Evolutionary conservation across 1,140 invertebrate genomes (phyloP).

Genomic region (Bombus balteatus): DNA sequence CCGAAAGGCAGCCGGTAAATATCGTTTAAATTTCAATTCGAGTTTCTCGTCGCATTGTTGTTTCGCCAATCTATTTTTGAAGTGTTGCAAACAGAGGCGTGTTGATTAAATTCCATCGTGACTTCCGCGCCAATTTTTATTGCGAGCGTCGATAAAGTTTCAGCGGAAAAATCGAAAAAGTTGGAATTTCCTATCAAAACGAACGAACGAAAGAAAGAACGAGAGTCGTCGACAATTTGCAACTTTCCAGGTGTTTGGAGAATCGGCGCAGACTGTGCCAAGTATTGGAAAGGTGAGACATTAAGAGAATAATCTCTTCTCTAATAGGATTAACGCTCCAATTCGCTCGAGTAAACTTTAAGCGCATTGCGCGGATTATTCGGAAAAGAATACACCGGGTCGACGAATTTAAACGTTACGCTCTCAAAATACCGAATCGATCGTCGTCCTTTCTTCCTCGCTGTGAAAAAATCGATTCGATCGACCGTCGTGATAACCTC

Average conservation of each 20-base stretch:
- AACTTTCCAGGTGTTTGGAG: background rate
- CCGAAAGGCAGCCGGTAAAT: background rate
- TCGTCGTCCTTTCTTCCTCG: fast-evolving
- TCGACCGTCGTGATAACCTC: conserved; percentile 10
- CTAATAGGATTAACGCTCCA: conserved; percentile 39
- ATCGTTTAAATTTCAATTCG: conserved; percentile 25
- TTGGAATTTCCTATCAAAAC: background rate
- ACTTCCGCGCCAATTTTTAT: background rate
- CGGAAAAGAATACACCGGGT: conserved; percentile 3
- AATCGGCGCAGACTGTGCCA: background rate
- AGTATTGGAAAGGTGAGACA: conserved; percentile 35
- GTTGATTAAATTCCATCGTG: conserved; percentile 14
- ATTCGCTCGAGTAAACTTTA: conserved; percentile 29
- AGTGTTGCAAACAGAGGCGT: background rate
- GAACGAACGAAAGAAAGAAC: background rate
- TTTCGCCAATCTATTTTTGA: conserved; percentile 3
- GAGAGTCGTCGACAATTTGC: background rate
- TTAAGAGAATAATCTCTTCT: conserved; percentile 14
- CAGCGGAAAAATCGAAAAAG: background rate
- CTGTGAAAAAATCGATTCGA: background rate
- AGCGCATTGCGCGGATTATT: conserved; percentile 25
- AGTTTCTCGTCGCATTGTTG: background rate
- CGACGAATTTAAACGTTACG: background rate
- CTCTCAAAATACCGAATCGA: background rate
- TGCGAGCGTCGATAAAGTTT: background rate